phyloP scores from a whole-genome alignment of 2,113 vertebrate species.

The Caracal caracal region DNA sequence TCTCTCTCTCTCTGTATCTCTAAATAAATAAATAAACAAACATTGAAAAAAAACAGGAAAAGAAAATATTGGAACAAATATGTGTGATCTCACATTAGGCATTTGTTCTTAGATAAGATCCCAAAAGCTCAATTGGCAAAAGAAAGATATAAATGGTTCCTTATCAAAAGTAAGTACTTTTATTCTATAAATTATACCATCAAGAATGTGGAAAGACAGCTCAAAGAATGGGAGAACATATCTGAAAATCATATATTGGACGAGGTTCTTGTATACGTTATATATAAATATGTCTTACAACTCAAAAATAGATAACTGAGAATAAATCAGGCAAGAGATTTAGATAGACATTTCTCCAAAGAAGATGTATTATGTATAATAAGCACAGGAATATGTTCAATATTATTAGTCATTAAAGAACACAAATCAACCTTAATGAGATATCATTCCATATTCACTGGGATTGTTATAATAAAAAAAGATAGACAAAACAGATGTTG shows the following conservation, averaged over 20 bases:
- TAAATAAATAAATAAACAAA: too few species aligned
- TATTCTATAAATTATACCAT: background rate
- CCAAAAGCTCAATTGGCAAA: background rate
- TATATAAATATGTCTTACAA: background rate
- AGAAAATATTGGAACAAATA: background rate
- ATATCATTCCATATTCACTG: background rate
- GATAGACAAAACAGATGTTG: background rate
- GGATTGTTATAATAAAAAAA: background rate
- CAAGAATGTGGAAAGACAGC: background rate
- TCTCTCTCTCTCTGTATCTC: too few species aligned
- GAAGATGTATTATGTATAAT: background rate
- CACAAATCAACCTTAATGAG: background rate
- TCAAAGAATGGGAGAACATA: background rate
- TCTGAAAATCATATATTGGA: background rate
- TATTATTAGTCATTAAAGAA: background rate
- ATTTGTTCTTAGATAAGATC: background rate
- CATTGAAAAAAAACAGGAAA: background rate
- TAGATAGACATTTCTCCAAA: background rate
- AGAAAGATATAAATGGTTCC: background rate
- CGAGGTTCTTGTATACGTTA: background rate
- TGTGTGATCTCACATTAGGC: background rate
- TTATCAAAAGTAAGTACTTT: background rate
- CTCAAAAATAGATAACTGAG: background rate
- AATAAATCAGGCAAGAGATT: background rate
- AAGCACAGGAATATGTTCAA: background rate